Evolutionary conservation across 2,888 invertebrate genomes (phyloP), one percentile per base, ranked within the genome.

Genomic region (Drosophila subquinaria): DNA sequence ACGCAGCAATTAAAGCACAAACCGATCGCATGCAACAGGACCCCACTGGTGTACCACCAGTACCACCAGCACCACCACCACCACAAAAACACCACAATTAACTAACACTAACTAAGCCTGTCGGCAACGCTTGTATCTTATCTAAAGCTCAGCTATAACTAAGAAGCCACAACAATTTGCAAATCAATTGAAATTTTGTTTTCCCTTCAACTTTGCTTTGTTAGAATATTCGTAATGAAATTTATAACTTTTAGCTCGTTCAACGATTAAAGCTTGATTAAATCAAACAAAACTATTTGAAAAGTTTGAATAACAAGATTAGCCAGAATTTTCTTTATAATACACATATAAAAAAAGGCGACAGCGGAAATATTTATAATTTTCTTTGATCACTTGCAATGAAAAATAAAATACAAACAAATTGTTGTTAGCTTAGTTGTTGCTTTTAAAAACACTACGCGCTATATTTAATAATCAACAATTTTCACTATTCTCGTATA

Each of bases 191-290:
- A 70, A 69, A 68, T 61, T 53, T 64, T 62, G 51, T 43, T 42
- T 60, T 36, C 42, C 43, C 15, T 4, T 52, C 69, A 50, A 36
- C 9, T 51, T 36, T 11, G n/a, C 23, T 45, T 27, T 27, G 3
- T n/a, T 27, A 20, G 35, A 69, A 50, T 55, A 43, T 45, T 48
- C 51, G 33, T 51, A 45, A 45, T 9, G 52, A 66, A 76, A 70
- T 81, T 72, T 70, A 72, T 76, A 63, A 82, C 47, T 77, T 82
- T 82, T 81, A 80, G 76, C 77, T 90, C 89, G 90, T 90, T 90
- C 90, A 82, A 90, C 90, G 87, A 83, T 91, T 91, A 91, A 91
- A 91, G 91, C 91, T 91, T 87, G 51, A 61, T 59, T 66, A 53
- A 82, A 76, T 68, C 60, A 45, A 66, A 65, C 52, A 48, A 62